phyloP scores from a whole-genome alignment of 2,797 vertebrate species.

The Cygnus olor region DNA sequence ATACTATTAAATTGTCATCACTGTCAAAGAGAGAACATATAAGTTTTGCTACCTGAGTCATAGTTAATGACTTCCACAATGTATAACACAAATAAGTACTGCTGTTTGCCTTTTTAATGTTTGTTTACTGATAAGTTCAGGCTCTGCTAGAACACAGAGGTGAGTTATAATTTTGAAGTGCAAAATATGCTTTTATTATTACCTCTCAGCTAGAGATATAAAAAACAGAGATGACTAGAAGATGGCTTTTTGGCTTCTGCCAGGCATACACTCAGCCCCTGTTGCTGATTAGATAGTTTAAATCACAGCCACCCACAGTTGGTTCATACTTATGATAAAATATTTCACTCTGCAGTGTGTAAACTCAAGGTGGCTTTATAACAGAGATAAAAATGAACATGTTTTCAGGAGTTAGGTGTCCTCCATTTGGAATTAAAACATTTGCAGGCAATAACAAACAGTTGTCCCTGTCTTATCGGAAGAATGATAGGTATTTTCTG shows the following conservation, averaged over 20 bases:
- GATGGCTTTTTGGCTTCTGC: conserved; percentile 44
- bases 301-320: conserved; percentile 57
- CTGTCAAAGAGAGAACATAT: conserved; percentile 72
- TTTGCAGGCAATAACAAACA: conserved; percentile 5
- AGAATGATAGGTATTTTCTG: neutral
- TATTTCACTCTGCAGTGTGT: neutral
- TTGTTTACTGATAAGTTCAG: conserved; percentile 69
- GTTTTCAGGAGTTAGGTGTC: conserved; percentile 34
- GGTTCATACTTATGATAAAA: conserved; percentile 21
- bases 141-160: conserved; percentile 36
- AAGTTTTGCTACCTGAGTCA: conserved; percentile 78
- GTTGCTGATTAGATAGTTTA: conserved; percentile 51
- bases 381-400: conserved; percentile 27
- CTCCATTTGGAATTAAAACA: conserved; percentile 42
- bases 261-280: neutral
- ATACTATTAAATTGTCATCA: conserved; percentile 83
- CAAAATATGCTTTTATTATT: conserved; percentile 78
- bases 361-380: conserved; percentile 40
- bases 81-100: conserved; percentile 72
- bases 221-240: conserved; percentile 56
- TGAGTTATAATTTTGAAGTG: conserved; percentile 64
- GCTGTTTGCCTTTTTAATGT: conserved; percentile 67
- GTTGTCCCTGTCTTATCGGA: neutral
- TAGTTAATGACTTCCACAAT: conserved; percentile 76
- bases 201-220: conserved; percentile 63